Evolutionary conservation across 2,113 vertebrate species (phyloP).

Genomic region (Willisornis vidua): DNA sequence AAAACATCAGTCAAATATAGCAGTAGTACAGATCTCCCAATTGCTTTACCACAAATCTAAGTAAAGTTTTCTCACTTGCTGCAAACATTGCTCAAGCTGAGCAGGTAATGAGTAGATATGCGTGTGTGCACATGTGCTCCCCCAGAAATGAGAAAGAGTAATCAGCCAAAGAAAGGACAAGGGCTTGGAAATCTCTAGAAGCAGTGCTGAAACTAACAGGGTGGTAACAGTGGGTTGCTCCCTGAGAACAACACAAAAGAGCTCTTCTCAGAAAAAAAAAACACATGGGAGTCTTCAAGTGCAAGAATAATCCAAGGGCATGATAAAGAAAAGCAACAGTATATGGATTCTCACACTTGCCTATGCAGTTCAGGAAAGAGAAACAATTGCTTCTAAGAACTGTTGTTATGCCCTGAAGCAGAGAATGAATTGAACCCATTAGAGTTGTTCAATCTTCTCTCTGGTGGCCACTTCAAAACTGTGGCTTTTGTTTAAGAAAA

Average conservation of each 20-base stretch:
- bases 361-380: neutral
- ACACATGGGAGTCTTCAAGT: neutral
- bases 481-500: neutral
- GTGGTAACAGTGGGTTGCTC: neutral
- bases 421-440: slow-evolving; percentile 8
- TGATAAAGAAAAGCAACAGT: neutral
- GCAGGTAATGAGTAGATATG: neutral
- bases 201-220: neutral
- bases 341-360: neutral
- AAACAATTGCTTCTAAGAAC: slow-evolving; percentile 3
- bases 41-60: neutral
- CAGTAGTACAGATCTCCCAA: neutral
- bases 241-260: neutral
- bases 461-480: slow-evolving; percentile 24
- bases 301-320: slow-evolving; percentile 27
- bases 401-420: slow-evolving; percentile 44
- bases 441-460: slow-evolving; percentile 14
- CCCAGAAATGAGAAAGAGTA: neutral
- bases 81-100: neutral
- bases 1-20: neutral
- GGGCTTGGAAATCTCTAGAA: neutral
- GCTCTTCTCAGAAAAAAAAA: neutral
- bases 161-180: neutral
- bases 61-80: neutral
- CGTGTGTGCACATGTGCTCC: neutral